Base-by-base conservation (phyloP, 1,140 invertebrate species). In the Drosophila truncata region DNA sequence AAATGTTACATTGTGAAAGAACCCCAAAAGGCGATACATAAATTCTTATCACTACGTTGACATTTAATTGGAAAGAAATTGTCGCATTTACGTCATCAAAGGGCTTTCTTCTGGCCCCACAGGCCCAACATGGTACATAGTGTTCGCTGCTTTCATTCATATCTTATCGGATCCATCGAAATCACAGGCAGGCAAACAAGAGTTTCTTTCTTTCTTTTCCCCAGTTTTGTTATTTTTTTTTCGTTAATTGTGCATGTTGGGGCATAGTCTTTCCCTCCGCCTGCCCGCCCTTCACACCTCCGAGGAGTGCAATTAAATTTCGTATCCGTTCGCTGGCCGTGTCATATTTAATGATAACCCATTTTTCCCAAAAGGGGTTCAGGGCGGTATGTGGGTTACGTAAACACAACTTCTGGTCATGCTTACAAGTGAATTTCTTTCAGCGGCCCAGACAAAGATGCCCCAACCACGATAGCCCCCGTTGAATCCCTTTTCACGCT, bases 261-360 rank as follows among this genome's bases (percentile, higher is more conserved):
- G 13, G 25, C 61, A 29, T 37, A 44, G 52, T 3, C 52, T 23
- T 20, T 59, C 5, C 29, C 44, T 20, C 27, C 33, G 13, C 1
- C 20, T 8, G 20, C 20, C 60, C 11, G 60, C 63, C 42, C 69
- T 49, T 60, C 65, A 71, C 81, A 83, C 76, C 81, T 84, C 33
- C 14, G 44, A 16, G 33, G 14, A 71, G 65, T 70, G 69, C 69
- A 47, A 72, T 72, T 72, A 50, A 60, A 72, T 72, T 72, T 55
- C 29, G 66, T 44, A 46, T 72, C 41, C 41, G 65, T 71, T 72
- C 16, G 33, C 65, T 18, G 69, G 27, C 49, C 80, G 78, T 67
- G 78, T 81, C 63, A 76, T 79, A 66, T 76, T 66, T 71, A 64
- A 78, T 84, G 82, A 84, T 84, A 84, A 84, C 82, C 82, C 82